Evolutionary conservation across 2,113 vertebrate species (phyloP), one percentile per base, ranked within the genome.

Genomic region (Scartelaos histophorus): DNA sequence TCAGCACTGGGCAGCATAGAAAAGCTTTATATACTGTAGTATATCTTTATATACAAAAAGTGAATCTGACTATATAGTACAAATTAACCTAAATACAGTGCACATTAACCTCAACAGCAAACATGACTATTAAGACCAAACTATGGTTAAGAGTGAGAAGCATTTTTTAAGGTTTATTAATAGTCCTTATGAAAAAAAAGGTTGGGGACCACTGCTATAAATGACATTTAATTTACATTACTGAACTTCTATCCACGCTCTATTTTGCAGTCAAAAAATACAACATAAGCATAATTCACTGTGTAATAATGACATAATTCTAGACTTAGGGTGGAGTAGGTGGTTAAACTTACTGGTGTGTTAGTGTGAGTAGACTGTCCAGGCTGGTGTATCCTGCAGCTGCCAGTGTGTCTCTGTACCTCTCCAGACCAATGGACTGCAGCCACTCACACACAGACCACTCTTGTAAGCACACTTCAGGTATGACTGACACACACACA

Each of bases 381-480:
- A 97, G 93, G 73, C 95, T 96, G 91, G 94, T 97, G 84, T 97
- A 99, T 83, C 97, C 96, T 7, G 97, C 96, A 75, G 97, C 95
- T 84, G 95, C 95, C 92, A 99, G 97, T 82, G 97, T 97, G 92
- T 99, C 97, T 89, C 95, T 94, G 94, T 98, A 99, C 86, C 95
- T 93, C 82, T 98, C 97, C 96, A 99, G 94, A 89, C 98, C 97
- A 79, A 98, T 94, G 90, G 96, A 95, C 90, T 96, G 95, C 72
- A 99, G 95, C 96, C 97, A 99, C 76, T 96, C 96, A 0, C 94
- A 91, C 43, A 98, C 93, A 22, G 97, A 96, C 90, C 96, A 96
- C 69, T 95, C 80, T 0, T 88, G 90, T 1, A 95, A 91, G 1
- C 96, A 97, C 92, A 96, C 96, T 87, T 98, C 95, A 0, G 96